Percentiles rank a stretch among this genome's conserved stretches.
Evolutionary conservation across 2,888 invertebrate species (phyloP).

Genomic region (Malachius bipustulatus): DNA sequence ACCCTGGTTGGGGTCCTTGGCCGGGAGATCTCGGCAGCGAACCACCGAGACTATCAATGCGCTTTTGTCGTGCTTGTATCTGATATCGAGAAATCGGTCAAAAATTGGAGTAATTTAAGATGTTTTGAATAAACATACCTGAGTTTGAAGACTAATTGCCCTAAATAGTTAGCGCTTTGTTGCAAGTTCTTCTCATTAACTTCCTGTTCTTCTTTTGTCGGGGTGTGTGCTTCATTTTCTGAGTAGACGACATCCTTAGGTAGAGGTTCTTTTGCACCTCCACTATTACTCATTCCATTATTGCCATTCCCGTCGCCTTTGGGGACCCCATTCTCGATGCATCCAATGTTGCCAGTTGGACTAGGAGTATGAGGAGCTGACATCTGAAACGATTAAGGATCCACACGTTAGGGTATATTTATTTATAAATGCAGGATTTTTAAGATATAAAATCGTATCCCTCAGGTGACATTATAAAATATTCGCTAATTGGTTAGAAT

Average conservation of each 20-base stretch:
- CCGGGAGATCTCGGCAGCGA: constrained; percentile 78
- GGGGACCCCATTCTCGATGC: constrained; percentile 30
- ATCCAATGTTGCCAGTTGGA: constrained; percentile 35
- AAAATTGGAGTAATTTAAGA: constrained; percentile 12
- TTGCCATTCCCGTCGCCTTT: constrained; percentile 29
- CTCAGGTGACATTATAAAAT: too few species aligned
- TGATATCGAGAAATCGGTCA: too few species aligned
- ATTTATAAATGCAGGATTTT: too few species aligned
- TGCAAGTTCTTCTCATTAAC: constrained; percentile 46
- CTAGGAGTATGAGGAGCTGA: constrained; percentile 36
- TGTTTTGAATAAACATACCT: constrained; percentile 40
- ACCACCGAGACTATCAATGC: constrained; percentile 87
- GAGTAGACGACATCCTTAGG: constrained; percentile 36
- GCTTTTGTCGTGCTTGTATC: constrained; percentile 81
- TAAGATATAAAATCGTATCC: too few species aligned
- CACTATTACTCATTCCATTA: constrained; percentile 22
- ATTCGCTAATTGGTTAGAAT: too few species aligned
- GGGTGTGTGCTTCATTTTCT: constrained; percentile 38
- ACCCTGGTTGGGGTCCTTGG: constrained; percentile 65
- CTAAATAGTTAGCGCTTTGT: constrained; percentile 57
- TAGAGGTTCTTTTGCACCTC: constrained; percentile 26
- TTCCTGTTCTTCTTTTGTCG: constrained; percentile 45
- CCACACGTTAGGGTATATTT: too few species aligned
- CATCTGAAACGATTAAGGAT: constrained; percentile 27
- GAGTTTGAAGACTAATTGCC: constrained; percentile 80